phyloP scores from a whole-genome alignment of 2,113 vertebrate species.

The Brienomyrus brachyistius region DNA sequence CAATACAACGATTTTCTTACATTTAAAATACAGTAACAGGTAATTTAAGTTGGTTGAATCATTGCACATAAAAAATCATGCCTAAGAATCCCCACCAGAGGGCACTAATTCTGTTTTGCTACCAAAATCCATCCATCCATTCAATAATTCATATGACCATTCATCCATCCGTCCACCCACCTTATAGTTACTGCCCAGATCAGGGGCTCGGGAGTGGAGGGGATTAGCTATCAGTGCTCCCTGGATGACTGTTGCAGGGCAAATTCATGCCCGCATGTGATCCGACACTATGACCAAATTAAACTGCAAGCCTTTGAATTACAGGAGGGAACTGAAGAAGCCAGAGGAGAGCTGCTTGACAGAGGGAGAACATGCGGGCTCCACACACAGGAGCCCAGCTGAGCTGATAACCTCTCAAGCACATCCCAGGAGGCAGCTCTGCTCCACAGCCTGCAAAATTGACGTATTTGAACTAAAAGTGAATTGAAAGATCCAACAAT shows the following conservation, averaged over 20 bases:
- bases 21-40: background rate
- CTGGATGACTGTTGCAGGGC: background rate
- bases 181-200: background rate
- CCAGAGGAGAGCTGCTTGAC: background rate
- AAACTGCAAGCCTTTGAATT: background rate
- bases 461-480: background rate
- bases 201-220: background rate
- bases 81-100: background rate
- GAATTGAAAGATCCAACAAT: background rate
- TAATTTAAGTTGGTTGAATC: background rate
- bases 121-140: background rate
- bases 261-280: background rate
- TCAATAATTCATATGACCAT: background rate
- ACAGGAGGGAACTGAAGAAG: background rate
- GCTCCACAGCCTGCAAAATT: background rate
- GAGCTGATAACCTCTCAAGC: background rate
- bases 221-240: background rate
- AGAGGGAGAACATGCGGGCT: background rate
- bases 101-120: background rate
- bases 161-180: background rate
- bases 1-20: background rate
- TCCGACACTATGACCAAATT: background rate
- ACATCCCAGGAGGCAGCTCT: background rate
- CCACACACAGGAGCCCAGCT: background rate
- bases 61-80: background rate